Evolutionary conservation across 2,888 invertebrate genomes (phyloP).

Genomic region (Oxyscelio sp.): DNA sequence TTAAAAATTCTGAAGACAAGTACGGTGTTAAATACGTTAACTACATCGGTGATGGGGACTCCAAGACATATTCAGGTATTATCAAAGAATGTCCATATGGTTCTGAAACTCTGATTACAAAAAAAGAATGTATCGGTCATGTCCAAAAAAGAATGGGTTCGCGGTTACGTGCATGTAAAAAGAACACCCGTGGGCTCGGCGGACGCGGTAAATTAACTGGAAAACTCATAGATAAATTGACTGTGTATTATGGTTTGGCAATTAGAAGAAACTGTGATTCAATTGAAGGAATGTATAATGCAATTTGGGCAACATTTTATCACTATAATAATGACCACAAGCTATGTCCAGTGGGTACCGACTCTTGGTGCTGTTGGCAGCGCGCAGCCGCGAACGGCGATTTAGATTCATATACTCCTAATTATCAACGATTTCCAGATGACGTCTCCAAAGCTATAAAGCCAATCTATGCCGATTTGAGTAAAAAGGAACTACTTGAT

Average conservation of each 20-base stretch:
- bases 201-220: conserved; percentile 31
- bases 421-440: conserved; percentile 51
- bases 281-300: conserved; percentile 46
- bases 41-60: conserved; percentile 70
- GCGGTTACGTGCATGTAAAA: conserved; percentile 49
- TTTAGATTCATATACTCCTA: conserved; percentile 57
- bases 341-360: conserved; percentile 39
- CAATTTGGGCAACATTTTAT: conserved; percentile 56
- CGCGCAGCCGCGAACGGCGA: conserved; percentile 56
- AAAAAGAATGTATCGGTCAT: conserved; percentile 56
- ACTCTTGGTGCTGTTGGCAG: conserved; percentile 72
- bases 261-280: conserved; percentile 29
- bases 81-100: conserved; percentile 43
- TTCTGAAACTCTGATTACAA: conserved; percentile 17
- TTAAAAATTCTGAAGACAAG: conserved; percentile 38
- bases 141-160: conserved; percentile 67
- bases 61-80: conserved; percentile 52
- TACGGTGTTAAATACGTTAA: conserved; percentile 51
- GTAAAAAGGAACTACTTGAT: too few relatives aligned
- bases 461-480: too few relatives aligned
- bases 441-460: too few relatives aligned
- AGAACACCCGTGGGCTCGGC: conserved; percentile 25
- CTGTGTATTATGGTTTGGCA: conserved; percentile 25
- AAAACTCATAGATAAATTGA: conserved; percentile 25
- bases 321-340: conserved; percentile 46